Conservation (phyloP, 1,140 invertebrate genomes). For the Neodiprion virginianus region DNA sequence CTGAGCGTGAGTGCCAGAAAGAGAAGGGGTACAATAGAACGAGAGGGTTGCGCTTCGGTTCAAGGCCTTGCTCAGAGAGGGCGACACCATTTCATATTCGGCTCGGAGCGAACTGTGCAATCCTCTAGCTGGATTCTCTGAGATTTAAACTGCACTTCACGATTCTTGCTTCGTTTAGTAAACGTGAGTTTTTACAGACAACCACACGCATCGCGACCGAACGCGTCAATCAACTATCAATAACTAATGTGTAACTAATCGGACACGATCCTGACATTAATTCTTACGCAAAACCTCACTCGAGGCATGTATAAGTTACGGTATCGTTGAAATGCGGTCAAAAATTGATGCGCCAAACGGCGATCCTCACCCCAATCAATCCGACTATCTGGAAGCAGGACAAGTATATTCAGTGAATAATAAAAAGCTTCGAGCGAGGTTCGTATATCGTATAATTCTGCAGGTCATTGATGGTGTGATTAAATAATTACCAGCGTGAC, state of each 20-base stretch:
- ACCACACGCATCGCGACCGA: too few species aligned
- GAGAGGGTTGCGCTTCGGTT: conserved; percentile 33
- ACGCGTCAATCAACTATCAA: too few species aligned
- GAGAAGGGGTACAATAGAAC: conserved; percentile 30
- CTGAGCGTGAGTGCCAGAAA: neutral
- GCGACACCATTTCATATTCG: conserved; percentile 41
- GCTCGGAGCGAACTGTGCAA: neutral
- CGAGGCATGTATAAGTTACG: too few species aligned
- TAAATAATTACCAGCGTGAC: neutral
- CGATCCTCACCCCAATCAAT: neutral
- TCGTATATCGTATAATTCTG: neutral
- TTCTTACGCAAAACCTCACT: too few species aligned
- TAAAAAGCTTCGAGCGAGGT: neutral
- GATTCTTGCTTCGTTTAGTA: too few species aligned
- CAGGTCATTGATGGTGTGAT: neutral
- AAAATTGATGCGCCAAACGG: too few species aligned
- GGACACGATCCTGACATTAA: too few species aligned
- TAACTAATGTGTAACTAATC: too few species aligned
- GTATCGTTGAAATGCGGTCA: too few species aligned
- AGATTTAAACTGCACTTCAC: too few species aligned
- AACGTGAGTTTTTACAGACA: too few species aligned
- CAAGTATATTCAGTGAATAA: neutral
- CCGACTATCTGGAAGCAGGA: neutral
- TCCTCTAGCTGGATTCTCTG: too few species aligned
- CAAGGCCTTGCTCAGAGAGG: conserved; percentile 44